Conservation (phyloP, 2,888 invertebrate genomes). For the Colostygia pectinataria region DNA sequence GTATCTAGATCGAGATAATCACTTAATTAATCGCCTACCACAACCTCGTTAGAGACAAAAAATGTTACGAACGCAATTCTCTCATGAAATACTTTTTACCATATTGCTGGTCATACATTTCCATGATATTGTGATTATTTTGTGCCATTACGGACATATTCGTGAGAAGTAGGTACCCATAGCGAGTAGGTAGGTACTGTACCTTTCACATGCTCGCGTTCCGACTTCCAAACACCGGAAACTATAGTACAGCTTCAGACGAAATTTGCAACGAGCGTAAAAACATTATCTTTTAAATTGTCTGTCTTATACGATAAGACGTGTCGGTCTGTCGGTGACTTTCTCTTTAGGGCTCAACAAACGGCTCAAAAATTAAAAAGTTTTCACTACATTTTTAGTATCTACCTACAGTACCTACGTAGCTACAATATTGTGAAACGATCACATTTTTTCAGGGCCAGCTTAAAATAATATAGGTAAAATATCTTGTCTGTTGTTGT, state of each 20-base stretch:
- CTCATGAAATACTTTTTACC: conserved; percentile 37
- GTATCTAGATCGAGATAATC: too few relatives aligned
- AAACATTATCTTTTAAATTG: conserved; percentile 4
- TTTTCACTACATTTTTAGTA: too few relatives aligned
- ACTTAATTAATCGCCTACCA: too few relatives aligned
- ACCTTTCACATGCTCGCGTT: conserved; percentile 49
- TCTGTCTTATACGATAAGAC: background rate
- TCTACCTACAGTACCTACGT: too few relatives aligned
- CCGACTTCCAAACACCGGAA: conserved; percentile 39
- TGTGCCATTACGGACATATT: conserved; percentile 25
- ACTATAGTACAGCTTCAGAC: conserved; percentile 19
- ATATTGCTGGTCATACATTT: conserved; percentile 35
- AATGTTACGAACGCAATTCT: conserved; percentile 30
- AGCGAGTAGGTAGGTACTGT: too few relatives aligned
- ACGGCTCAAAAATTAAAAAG: too few relatives aligned
- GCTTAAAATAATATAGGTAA: too few relatives aligned
- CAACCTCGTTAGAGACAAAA: too few relatives aligned
- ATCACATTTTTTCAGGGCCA: too few relatives aligned
- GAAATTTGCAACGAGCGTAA: conserved; percentile 19
- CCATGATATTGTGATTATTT: conserved; percentile 37
- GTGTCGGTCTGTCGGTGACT: background rate
- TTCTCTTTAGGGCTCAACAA: background rate
- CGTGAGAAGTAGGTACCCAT: too few relatives aligned
- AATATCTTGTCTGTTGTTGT: too few relatives aligned
- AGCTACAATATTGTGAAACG: too few relatives aligned